These are phyloP conservation scores for Eumeta japonica DNA, from an alignment of 1,140 invertebrate species.

Conservation along the genomic window DNA sequence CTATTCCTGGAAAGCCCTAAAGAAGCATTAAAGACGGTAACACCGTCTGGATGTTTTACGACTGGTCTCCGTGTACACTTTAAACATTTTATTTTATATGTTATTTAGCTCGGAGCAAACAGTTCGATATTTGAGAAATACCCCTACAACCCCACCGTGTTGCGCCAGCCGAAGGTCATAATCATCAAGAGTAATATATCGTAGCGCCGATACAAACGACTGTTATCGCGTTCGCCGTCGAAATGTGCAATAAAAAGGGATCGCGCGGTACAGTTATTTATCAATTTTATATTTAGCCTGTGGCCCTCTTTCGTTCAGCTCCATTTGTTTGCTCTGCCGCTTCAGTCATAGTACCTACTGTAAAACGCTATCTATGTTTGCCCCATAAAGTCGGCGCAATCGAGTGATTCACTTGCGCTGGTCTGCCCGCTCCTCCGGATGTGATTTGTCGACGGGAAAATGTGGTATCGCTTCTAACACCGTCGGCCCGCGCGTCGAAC, in stretches of 20 bases:
- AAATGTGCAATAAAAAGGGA: too few relatives aligned
- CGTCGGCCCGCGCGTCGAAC: background rate
- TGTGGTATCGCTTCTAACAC: conserved; percentile 37
- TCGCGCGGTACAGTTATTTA: too few relatives aligned
- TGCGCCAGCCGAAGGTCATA: too few relatives aligned
- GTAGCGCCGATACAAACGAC: too few relatives aligned
- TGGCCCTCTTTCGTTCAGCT: background rate
- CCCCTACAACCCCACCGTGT: too few relatives aligned
- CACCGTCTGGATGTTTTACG: background rate
- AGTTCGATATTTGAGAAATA: too few relatives aligned
- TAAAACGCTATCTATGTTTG: conserved; percentile 1
- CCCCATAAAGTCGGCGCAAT: conserved; percentile 20
- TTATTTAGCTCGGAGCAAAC: too few relatives aligned
- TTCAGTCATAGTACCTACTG: too few relatives aligned
- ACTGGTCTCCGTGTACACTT: background rate
- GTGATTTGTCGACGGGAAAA: conserved; percentile 53
- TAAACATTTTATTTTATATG: background rate
- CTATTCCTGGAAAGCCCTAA: background rate
- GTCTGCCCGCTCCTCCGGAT: conserved; percentile 43
- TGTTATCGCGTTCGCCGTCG: background rate
- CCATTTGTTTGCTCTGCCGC: background rate
- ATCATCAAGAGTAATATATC: too few relatives aligned
- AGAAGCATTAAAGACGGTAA: background rate
- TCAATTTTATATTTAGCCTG: background rate
- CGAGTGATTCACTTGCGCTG: conserved; percentile 41